Base-by-base conservation (phyloP, 2,113 vertebrate genomes). In the Parotia lawesii region DNA sequence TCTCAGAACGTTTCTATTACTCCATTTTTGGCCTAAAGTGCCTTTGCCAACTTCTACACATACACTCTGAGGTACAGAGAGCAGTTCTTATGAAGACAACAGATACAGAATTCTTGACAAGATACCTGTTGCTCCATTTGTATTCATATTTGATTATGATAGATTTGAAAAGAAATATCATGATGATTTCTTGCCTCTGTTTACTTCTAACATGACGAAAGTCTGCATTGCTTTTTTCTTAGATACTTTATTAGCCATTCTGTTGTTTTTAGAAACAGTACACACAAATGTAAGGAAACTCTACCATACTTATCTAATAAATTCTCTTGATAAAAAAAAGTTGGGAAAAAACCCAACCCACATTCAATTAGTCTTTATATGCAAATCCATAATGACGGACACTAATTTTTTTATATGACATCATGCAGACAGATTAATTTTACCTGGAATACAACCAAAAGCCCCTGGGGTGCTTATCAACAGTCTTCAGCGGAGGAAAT, bases 401-500 rank as follows among this genome's bases (percentile, higher is more conserved):
- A n/a, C 4, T 65, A 40, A 42, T 35, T 90, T 78, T 58, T 92
- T 94, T 81, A n/a, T 77, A 71, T 88, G 67, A 90, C 79, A 89
- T 67, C 61, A 96, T 56, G 44, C 7, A 94, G 80, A 96, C 96
- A 95, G 67, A 94, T 87, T 93, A 81, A 92, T 96, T 97, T 97
- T 74, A 80, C 61, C 50, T 87, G 87, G 87, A 95, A 77, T 35
- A 35, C 37, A 85, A 45, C 28, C 35, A 64, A 91, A 79, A 91
- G 45, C n/a, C 61, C 25, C 69, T 87, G 60, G 33, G 40, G 14
- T 89, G 60, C 88, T 97, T 97, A 96, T 96, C 95, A 92, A 86
- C 56, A 47, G 48, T 69, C 81, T 94, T 96, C 90, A 95, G 94
- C 61, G 27, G 82, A 97, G 96, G 95, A 98, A 98, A 92, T 88